Evolutionary conservation across 2,113 vertebrate species (phyloP).

Genomic region (Hipposideros armiger): DNA sequence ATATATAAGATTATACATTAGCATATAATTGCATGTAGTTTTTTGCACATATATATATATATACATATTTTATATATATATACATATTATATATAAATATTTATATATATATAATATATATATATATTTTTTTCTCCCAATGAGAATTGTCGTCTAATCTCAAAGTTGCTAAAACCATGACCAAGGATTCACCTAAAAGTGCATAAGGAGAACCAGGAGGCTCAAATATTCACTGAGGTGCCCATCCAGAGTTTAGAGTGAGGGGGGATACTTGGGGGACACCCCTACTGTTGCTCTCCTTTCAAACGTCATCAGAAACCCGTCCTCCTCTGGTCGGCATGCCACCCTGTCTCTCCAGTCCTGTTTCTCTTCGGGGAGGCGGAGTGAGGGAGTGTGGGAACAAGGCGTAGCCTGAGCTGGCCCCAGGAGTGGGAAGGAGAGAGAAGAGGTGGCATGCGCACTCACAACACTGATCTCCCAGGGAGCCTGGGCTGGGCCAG

Average conservation of each 20-base stretch:
- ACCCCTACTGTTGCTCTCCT: too few relatives aligned
- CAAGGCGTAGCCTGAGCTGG: too few relatives aligned
- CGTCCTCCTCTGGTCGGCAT: background rate
- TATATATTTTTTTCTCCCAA: too few relatives aligned
- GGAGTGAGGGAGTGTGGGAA: too few relatives aligned
- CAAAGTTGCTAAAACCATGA: background rate
- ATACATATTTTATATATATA: too few relatives aligned
- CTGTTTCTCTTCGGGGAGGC: too few relatives aligned
- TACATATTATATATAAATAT: background rate
- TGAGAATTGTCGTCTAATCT: background rate
- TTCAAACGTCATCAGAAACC: too few relatives aligned
- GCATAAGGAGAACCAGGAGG: background rate
- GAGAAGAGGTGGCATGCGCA: too few relatives aligned
- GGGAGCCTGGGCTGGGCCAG: background rate
- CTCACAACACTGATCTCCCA: background rate
- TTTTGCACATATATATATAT: background rate
- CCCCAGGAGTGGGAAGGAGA: background rate
- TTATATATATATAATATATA: background rate
- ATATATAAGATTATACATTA: background rate
- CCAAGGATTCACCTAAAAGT: background rate
- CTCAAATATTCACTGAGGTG: background rate
- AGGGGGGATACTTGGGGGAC: background rate
- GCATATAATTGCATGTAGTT: background rate
- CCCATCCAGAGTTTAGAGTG: background rate
- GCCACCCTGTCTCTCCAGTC: too few relatives aligned